A percentile compares a stretch with the other conserved stretches of the same genome.
These are phyloP conservation scores for Bubo scandiacus DNA, from an alignment of 2,113 vertebrate species.

Conservation along the genomic window DNA sequence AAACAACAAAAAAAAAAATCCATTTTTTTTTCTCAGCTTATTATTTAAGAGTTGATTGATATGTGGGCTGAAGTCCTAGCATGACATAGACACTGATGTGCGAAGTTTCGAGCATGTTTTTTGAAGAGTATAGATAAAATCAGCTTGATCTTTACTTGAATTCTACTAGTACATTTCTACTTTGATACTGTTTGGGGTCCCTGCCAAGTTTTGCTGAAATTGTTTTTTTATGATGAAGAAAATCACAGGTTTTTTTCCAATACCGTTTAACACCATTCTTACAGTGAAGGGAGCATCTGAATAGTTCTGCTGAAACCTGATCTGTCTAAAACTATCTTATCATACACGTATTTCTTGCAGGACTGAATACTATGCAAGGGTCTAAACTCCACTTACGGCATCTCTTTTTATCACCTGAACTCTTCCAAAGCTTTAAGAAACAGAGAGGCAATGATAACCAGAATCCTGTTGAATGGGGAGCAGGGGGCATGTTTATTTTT, in stretches of 20 bases:
- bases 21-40: background rate
- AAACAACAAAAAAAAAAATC: background rate
- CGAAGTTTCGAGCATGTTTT: background rate
- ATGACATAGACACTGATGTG: background rate
- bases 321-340: background rate
- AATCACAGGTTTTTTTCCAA: background rate
- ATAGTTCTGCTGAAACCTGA: background rate
- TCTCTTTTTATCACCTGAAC: background rate
- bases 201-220: background rate
- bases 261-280: background rate
- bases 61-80: background rate
- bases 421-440: background rate
- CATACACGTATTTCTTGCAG: background rate
- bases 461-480: background rate
- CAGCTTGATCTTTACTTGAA: background rate
- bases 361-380: background rate
- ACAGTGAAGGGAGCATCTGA: background rate
- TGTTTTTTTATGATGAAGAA: background rate
- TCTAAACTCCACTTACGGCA: background rate
- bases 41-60: background rate
- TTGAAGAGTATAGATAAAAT: background rate
- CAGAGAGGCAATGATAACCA: background rate
- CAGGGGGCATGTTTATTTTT: slow-evolving; percentile 11
- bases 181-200: background rate
- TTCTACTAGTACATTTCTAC: background rate